These are phyloP conservation scores for Salvelinus fontinalis DNA, from an alignment of 2,113 vertebrate genomes.

Conservation along the genomic window DNA sequence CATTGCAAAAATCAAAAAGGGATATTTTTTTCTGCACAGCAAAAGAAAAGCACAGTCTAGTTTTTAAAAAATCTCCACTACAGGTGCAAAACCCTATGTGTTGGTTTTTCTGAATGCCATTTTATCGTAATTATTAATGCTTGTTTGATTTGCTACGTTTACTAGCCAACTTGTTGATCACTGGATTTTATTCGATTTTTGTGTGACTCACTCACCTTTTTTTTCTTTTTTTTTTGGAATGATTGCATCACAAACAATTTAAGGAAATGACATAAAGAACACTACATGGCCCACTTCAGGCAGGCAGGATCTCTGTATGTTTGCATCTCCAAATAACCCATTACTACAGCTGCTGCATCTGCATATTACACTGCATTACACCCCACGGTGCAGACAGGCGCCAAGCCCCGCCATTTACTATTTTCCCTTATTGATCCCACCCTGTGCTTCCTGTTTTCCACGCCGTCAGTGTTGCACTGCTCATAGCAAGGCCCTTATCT, in stretches of 20 bases:
- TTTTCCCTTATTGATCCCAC: conserved; percentile 36
- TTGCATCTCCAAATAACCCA: conserved; percentile 36
- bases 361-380: background rate
- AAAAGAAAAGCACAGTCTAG: background rate
- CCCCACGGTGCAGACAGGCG: background rate
- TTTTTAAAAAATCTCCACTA: too few relatives aligned
- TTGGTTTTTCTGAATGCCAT: conserved; percentile 29
- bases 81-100: too few relatives aligned
- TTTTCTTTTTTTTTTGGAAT: conserved; percentile 49
- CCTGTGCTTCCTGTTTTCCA: conserved; percentile 38
- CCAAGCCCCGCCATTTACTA: background rate
- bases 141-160: conserved; percentile 24
- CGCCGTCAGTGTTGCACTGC: background rate
- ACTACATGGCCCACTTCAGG: conserved; percentile 33
- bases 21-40: background rate
- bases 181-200: conserved; percentile 51
- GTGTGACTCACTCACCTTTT: conserved; percentile 48
- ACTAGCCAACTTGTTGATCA: conserved; percentile 60
- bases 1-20: background rate
- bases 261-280: conserved; percentile 52
- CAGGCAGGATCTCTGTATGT: conserved; percentile 31
- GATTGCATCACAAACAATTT: conserved; percentile 66
- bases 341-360: background rate
- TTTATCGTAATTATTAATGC: conserved; percentile 33
- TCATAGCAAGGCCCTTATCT: too few relatives aligned